A percentile compares a stretch with the other conserved stretches of the same genome.
Conservation (phyloP, 2,888 invertebrate species). For the Cryptus viduatorius region DNA sequence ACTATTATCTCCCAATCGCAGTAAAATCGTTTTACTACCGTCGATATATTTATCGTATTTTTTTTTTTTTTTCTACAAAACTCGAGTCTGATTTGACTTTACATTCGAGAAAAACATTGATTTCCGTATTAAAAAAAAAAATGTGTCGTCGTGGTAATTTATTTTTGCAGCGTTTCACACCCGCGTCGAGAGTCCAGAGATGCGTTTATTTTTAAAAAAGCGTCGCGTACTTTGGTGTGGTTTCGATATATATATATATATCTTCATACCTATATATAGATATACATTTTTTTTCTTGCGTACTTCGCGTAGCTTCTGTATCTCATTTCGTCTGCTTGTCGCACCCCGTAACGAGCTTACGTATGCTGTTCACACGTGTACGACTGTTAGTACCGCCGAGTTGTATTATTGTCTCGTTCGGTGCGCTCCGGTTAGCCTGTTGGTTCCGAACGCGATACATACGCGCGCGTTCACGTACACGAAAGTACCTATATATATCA, state of each 20-base stretch:
- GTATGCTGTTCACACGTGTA: constrained; percentile 58
- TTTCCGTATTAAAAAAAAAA: too few species aligned
- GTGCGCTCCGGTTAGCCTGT: constrained; percentile 21
- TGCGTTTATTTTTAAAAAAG: constrained; percentile 15
- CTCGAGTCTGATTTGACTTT: too few species aligned
- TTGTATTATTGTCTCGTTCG: constrained; percentile 36
- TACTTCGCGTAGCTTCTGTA: background rate
- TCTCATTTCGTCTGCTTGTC: constrained; percentile 26
- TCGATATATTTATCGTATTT: background rate
- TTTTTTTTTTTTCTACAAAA: too few species aligned
- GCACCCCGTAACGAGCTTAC: constrained; percentile 59
- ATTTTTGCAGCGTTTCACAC: background rate
- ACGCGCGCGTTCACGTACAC: background rate
- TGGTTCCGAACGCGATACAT: background rate
- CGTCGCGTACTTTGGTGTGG: background rate
- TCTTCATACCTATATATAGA: too few species aligned
- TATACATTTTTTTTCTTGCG: background rate
- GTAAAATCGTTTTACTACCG: background rate
- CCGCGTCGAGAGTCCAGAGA: background rate
- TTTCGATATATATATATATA: too few species aligned
- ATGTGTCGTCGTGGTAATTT: background rate
- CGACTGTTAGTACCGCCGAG: constrained; percentile 44
- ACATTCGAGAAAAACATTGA: too few species aligned
- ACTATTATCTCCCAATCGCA: background rate
- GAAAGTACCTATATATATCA: background rate